These are phyloP conservation scores for Belonocnema kinseyi DNA, from an alignment of 1,140 invertebrate genomes.

Conservation along the genomic window DNA sequence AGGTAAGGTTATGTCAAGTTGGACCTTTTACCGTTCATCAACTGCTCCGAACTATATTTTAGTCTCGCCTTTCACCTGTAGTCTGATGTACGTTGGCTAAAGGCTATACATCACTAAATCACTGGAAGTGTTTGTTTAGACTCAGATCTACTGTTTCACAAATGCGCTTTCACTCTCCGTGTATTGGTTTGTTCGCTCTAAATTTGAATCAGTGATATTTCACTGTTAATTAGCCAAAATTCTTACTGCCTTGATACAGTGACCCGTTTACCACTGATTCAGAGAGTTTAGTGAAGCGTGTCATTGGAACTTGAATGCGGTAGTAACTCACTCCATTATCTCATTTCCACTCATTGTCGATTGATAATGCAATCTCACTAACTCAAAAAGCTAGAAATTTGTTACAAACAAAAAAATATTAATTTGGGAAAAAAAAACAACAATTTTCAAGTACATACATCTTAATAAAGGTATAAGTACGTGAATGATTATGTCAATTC, in stretches of 20 bases:
- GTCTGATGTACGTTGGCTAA: background rate
- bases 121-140: slow-evolving; percentile 33
- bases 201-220: too few species aligned
- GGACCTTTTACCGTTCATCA: background rate
- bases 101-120: slow-evolving; percentile 37
- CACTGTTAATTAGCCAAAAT: too few species aligned
- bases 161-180: slow-evolving; percentile 61
- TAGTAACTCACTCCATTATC: slow-evolving; percentile 13
- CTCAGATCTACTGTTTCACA: slow-evolving; percentile 49
- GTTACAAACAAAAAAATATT: too few species aligned
- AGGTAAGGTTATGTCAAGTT: slow-evolving; percentile 17
- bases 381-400: too few species aligned
- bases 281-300: slow-evolving; percentile 57
- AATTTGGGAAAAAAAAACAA: too few species aligned
- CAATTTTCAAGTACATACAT: too few species aligned
- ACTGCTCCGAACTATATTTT: background rate
- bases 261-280: too few species aligned
- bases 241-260: too few species aligned
- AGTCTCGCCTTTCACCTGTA: slow-evolving; percentile 3
- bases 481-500: too few species aligned
- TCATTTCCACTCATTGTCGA: background rate
- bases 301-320: slow-evolving; percentile 4
- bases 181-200: slow-evolving; percentile 36
- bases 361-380: too few species aligned
- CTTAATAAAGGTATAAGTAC: too few species aligned